A percentile compares a stretch with the other conserved stretches of the same genome.
Conservation (phyloP, 2,797 vertebrate genomes). For the Coendou prehensilis region DNA sequence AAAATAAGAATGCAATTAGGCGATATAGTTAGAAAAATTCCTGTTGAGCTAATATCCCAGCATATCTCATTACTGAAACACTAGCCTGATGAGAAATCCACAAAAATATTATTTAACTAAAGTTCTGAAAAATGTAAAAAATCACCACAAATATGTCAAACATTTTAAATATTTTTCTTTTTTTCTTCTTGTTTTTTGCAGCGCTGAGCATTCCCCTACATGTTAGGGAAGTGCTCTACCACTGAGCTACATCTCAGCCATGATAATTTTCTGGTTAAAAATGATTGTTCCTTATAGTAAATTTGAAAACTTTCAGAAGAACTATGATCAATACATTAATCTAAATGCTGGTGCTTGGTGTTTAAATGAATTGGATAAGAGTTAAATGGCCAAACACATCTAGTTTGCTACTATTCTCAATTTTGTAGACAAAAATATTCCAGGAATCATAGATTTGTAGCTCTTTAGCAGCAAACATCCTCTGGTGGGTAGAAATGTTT, state of each 20-base stretch:
- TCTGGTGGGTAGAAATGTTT: background rate
- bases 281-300: background rate
- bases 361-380: constrained; percentile 8
- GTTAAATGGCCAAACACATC: background rate
- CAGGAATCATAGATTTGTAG: background rate
- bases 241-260: background rate
- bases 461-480: background rate
- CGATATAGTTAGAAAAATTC: background rate
- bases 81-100: background rate
- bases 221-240: background rate
- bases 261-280: background rate
- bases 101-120: constrained; percentile 31
- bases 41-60: background rate
- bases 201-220: background rate
- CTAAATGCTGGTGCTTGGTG: background rate
- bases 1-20: background rate
- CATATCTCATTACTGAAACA: background rate
- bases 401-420: background rate
- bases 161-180: background rate
- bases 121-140: background rate
- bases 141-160: background rate
- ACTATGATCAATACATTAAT: background rate
- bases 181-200: background rate
- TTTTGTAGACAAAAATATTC: background rate
- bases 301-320: constrained; percentile 38